Conservation (phyloP, 2,113 vertebrate species). For the Ia io region DNA sequence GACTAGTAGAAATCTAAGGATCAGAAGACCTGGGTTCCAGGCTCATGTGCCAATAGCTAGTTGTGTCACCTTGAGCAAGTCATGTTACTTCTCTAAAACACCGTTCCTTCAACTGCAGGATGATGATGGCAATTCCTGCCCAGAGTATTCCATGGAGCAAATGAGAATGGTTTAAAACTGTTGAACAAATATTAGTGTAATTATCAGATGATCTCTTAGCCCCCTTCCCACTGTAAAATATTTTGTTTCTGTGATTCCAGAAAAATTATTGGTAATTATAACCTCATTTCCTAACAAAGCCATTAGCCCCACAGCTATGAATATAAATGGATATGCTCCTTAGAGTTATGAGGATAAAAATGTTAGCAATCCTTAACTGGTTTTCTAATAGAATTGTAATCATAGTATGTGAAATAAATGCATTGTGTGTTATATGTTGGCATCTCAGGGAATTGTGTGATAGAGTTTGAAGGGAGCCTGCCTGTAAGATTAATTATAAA, state of each 20-base stretch:
- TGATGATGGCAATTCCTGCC: not conserved
- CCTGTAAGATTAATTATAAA: constrained; percentile 53
- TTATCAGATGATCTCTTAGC: not conserved
- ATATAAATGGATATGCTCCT: constrained; percentile 26
- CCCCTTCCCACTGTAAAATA: not conserved
- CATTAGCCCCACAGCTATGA: not conserved
- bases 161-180: not conserved
- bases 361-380: constrained; percentile 49
- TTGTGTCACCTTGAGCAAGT: not conserved
- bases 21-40: not conserved
- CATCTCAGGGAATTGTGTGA: constrained; percentile 47
- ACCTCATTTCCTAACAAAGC: constrained; percentile 24
- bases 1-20: not conserved
- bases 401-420: constrained; percentile 45
- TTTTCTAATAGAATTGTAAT: constrained; percentile 56
- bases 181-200: not conserved
- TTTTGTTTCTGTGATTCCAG: constrained; percentile 20
- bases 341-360: constrained; percentile 2
- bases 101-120: not conserved
- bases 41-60: not conserved
- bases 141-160: not conserved
- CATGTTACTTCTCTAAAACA: not conserved
- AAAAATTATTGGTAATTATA: constrained; percentile 4
- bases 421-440: not conserved
- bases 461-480: constrained; percentile 26